Evolutionary conservation across 2,113 vertebrate genomes (phyloP).

Genomic region (Cepphus grylle): DNA sequence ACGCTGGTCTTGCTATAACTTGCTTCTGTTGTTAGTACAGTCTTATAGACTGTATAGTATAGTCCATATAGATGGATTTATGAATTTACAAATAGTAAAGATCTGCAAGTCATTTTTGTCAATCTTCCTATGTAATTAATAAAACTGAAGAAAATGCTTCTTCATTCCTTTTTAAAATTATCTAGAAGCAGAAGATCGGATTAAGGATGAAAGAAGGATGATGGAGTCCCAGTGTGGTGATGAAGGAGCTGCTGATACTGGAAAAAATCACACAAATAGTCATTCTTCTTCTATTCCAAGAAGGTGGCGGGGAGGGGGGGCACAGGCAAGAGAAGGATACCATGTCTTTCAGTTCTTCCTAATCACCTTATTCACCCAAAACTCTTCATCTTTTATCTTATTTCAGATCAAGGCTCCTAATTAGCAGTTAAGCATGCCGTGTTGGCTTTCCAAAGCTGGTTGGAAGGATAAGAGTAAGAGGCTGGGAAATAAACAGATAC

Average conservation of each 20-base stretch:
- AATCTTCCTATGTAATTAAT: background rate
- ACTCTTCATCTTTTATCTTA: background rate
- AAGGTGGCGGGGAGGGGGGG: fast-evolving
- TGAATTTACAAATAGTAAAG: background rate
- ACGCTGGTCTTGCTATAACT: background rate
- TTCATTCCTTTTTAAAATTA: background rate
- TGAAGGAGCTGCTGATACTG: background rate
- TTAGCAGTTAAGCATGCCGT: background rate
- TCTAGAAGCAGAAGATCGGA: background rate
- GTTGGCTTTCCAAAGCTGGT: background rate
- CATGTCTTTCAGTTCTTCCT: background rate
- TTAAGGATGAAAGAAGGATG: background rate
- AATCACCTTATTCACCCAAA: background rate
- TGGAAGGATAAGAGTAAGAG: background rate
- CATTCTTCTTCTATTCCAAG: background rate
- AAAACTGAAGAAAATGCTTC: background rate
- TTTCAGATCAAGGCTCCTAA: background rate
- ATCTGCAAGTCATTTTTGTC: background rate
- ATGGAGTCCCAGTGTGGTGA: background rate
- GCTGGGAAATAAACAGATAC: background rate
- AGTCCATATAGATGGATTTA: background rate
- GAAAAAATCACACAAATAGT: background rate
- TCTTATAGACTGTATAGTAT: background rate
- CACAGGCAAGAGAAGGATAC: background rate
- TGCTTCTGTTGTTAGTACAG: background rate